Evolutionary conservation across 1,140 invertebrate species (phyloP), one percentile per base, ranked within the genome.

Genomic region (Leptinotarsa texana): DNA sequence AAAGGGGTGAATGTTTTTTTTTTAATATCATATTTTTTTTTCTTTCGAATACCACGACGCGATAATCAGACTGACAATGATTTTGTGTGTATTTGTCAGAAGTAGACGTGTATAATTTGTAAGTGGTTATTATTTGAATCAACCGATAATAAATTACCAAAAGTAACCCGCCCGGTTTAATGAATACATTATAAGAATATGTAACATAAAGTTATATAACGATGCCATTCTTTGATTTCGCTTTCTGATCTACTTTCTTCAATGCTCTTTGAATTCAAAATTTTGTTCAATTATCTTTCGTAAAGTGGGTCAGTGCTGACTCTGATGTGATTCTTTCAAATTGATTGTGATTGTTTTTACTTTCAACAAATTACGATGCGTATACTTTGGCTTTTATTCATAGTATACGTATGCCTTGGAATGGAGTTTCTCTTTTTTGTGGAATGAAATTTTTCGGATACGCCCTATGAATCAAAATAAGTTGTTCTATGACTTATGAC

Each of bases 211-310:
- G 15, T 57, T 57, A 57, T 18, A 18, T 57, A 57, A 57, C 51
- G 15, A 18, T 15, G 13, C 15, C 51, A 57, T 57, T 57, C 51
- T 57, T 57, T 57, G 51, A 57, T 17, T 17, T 57, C 51, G n/a
- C 51, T 57, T 57, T 57, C 51, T 57, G 51, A 57, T 57, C 51
- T 57, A 57, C 51, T 57, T 57, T 57, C 51, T 57, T 57, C n/a
- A 57, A 57, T 57, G 51, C 15, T 57, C 51, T 17, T 57, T 57
- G 51, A 57, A 57, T 57, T 57, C 51, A 57, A 57, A 57, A 57
- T 15, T 57, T 57, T 18, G 51, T 57, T 18, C 51, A 57, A 57
- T 17, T 57, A 57, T 57, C 6, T 15, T 57, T n/a, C 51, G 15
- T 57, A 15, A 57, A 57, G 51, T 57, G n/a, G 51, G 51, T 4